phyloP scores from a whole-genome alignment of 1,140 invertebrate species.

The Belonocnema kinseyi region DNA sequence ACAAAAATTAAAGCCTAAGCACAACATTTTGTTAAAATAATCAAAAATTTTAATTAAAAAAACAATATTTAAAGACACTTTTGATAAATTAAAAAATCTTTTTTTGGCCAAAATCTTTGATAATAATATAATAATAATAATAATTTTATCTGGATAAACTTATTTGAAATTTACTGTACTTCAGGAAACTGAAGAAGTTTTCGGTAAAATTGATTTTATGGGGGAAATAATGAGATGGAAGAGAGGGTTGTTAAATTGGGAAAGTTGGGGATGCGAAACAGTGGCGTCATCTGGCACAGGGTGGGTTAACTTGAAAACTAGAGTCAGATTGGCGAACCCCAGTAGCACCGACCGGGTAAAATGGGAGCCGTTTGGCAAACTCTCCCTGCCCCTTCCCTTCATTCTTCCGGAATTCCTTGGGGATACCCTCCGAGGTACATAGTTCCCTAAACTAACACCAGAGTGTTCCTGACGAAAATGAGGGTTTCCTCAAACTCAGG shows the following conservation, averaged over 20 bases:
- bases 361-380: slow-evolving; percentile 60
- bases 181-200: slow-evolving; percentile 5
- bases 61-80: background rate
- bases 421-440: slow-evolving; percentile 70
- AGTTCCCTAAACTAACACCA: slow-evolving; percentile 70
- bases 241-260: background rate
- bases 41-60: too few species aligned
- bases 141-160: too few species aligned
- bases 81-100: background rate
- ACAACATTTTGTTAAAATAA: slow-evolving; percentile 2
- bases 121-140: too few species aligned
- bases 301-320: slow-evolving; percentile 57
- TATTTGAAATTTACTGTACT: background rate
- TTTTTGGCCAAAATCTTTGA: background rate
- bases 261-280: slow-evolving; percentile 37
- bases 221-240: background rate
- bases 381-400: slow-evolving; percentile 67
- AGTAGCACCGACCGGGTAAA: slow-evolving; percentile 66
- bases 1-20: background rate
- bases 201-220: background rate
- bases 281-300: slow-evolving; percentile 72
- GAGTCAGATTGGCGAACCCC: slow-evolving; percentile 54
- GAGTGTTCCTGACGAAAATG: slow-evolving; percentile 45
- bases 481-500: background rate
- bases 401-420: slow-evolving; percentile 51